Evolutionary conservation across 92 coral and sea anemone species (phyloP), one percentile per base, ranked within the genome.

Genomic region (Parazoanthus atlanticus): DNA sequence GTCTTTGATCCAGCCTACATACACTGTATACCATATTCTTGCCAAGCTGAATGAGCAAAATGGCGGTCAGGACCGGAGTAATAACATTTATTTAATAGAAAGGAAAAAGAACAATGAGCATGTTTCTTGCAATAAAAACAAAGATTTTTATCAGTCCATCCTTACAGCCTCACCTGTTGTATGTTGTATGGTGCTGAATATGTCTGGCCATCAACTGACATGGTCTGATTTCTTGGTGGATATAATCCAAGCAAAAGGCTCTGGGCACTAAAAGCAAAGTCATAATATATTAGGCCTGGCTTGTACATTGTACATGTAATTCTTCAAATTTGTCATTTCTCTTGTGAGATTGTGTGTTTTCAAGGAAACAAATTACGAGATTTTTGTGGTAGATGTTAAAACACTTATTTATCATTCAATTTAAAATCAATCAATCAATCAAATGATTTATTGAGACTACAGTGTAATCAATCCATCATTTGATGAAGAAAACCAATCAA

Each of bases 221-320:
- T 83, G 15, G 88, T 89, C 79, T 94, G 95, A 33, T 93, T 91
- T 85, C 89, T 89, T 91, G 94, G 95, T 31, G 94, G 95, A 66
- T 94, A 94, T 4, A 94, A 79, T 6, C 97, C 97, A 25, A 94
- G 89, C 6, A 94, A 80, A 89, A 94, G 91, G 70, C 97, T 94
- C 66, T 78, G 82, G 19, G 82, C 82, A 78, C 82, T 78, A 43
- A 17, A 75, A 75, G 28, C 30, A 36, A 75, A 75, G 31, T 32
- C 25, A 74, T 13, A 16, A 10, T 33, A 61, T 61, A 1, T 61
- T 21, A 61, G 26, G 1, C 69, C 21, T 1, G 58, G 58, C 21
- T 52, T 52, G 19, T 56, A 17, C 65, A 52, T 6, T 8, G 19
- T 11, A 13, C 25, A 16, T 56, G 49, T 52, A 16, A 15, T 52